Base-by-base conservation (phyloP, 92 coral and sea anemone species). In the Diadumene lineata region DNA sequence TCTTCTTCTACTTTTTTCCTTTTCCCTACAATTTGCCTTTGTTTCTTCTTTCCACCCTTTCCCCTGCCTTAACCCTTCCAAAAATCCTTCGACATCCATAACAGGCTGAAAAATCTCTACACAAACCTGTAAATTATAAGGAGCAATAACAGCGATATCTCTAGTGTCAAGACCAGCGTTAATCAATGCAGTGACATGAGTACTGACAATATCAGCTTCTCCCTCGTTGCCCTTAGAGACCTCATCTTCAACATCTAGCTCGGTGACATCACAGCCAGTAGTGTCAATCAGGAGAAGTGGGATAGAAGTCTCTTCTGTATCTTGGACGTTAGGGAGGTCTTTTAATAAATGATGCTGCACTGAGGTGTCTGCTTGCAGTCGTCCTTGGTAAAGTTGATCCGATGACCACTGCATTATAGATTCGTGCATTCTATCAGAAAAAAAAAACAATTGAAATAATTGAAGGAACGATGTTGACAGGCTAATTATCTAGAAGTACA, bases 161-260 rank as follows among this genome's bases (percentile, higher is more conserved):
- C 65, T 68, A 22, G 93, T 87, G 29, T 80, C 74, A n/a, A 94
- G 84, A 29, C 98, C 98, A 86, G 97, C 96, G 57, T 74, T 80
- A 21, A 91, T 81, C 73, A 94, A 87, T 9, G 90, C 84, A 44
- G 84, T 68, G 72, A 92, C 89, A 88, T 94, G 98, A 78, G 87
- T 75, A 56, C 92, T 79, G 16, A 94, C 98, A 50, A 94, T 92
- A 73, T 92, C 97, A 70, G 92, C 98, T 74, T 94, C 98, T 61
- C 98, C 98, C 69, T 94, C 97, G 74, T 94, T 94, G 8, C 98
- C 98, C 77, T 89, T 94, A 0, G 98, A 94, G 50, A 92, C 89
- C 56, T 94, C 98, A 25, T 86, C 94, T 66, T 87, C 92, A 34
- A 87, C 78, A 60, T 86, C 82, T 55, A 85, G 86, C 68, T 94